These are phyloP conservation scores for Nesoenas mayeri DNA, from an alignment of 2,113 vertebrate species.

Conservation along the genomic window DNA sequence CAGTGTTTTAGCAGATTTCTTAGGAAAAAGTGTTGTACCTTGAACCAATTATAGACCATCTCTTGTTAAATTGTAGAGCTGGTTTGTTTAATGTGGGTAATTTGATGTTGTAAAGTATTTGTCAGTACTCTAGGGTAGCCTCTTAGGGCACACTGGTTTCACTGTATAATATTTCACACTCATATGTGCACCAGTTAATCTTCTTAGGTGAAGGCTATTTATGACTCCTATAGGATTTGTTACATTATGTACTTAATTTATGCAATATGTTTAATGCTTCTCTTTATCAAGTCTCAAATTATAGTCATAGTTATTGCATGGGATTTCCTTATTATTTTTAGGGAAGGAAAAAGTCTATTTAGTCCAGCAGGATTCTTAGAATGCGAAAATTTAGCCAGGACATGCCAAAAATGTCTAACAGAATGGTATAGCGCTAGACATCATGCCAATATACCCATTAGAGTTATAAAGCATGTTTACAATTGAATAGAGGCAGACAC, in stretches of 20 bases:
- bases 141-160: slow-evolving; percentile 20
- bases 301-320: neutral
- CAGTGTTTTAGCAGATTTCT: neutral
- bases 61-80: slow-evolving; percentile 30
- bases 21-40: neutral
- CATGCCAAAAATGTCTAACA: neutral
- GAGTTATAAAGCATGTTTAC: neutral
- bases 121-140: slow-evolving; percentile 21
- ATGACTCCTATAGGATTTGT: neutral
- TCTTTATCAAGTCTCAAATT: neutral
- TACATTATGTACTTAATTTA: neutral
- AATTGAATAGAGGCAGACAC: neutral
- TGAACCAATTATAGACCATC: slow-evolving; percentile 39
- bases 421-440: neutral
- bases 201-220: slow-evolving; percentile 32
- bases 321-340: neutral
- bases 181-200: neutral
- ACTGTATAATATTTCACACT: slow-evolving; percentile 56
- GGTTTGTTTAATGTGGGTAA: slow-evolving; percentile 41
- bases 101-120: slow-evolving; percentile 53
- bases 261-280: neutral
- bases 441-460: neutral
- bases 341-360: neutral
- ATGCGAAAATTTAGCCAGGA: neutral
- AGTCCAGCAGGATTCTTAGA: neutral